Conservation (phyloP, 2,888 invertebrate genomes). For the Sclerodermus sp. region DNA sequence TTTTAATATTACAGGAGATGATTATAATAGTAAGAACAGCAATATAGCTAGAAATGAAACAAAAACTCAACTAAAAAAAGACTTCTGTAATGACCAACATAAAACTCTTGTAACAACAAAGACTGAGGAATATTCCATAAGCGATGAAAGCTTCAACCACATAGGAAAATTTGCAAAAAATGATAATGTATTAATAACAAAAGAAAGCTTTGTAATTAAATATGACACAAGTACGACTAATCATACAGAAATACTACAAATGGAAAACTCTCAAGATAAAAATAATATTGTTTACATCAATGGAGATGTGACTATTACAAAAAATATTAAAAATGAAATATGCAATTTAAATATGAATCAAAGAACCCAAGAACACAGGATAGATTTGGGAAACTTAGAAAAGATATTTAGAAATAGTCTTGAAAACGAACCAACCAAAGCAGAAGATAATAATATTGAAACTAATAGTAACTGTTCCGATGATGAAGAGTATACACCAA, state of each 20-base stretch:
- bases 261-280: conserved; percentile 37
- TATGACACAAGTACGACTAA: conserved; percentile 33
- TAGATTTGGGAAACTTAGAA: conserved; percentile 50
- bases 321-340: conserved; percentile 38
- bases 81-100: conserved; percentile 25
- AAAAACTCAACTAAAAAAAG: conserved; percentile 28
- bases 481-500: conserved; percentile 54
- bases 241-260: conserved; percentile 27
- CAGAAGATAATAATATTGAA: conserved; percentile 36
- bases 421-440: conserved; percentile 37
- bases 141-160: conserved; percentile 31
- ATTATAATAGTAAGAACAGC: conserved; percentile 22
- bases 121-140: conserved; percentile 25
- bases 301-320: conserved; percentile 48
- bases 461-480: conserved; percentile 46
- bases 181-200: conserved; percentile 41
- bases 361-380: conserved; percentile 44
- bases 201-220: conserved; percentile 46
- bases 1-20: conserved; percentile 26
- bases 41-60: conserved; percentile 28
- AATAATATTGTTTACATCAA: conserved; percentile 45
- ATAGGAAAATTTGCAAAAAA: conserved; percentile 38
- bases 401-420: conserved; percentile 44
- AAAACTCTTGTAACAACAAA: conserved; percentile 20
- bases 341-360: conserved; percentile 24